These are phyloP conservation scores for Atta colombica DNA, from an alignment of 1,140 invertebrate species.

Conservation along the genomic window DNA sequence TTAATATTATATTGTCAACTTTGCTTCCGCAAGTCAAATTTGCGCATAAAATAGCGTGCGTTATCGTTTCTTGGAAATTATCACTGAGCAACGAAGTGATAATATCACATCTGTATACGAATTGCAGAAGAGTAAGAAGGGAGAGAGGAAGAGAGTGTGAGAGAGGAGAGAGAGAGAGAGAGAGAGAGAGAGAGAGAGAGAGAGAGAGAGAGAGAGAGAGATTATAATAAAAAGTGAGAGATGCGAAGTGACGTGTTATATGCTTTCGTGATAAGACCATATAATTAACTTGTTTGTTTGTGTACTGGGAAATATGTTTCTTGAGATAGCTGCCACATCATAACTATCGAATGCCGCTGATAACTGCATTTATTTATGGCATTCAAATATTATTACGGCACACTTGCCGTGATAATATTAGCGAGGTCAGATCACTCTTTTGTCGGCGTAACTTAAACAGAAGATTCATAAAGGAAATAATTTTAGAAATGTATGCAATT, in stretches of 20 bases:
- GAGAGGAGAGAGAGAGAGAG: too few species aligned
- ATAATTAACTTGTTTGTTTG: constrained; percentile 7
- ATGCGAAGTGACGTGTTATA: not conserved
- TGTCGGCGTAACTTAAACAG: not conserved
- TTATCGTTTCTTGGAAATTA: constrained; percentile 25
- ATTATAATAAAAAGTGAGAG: constrained; percentile 8
- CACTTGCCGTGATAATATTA: not conserved
- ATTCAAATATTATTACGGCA: constrained; percentile 18
- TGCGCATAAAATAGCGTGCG: not conserved
- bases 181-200: not conserved
- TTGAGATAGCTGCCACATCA: not conserved
- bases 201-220: too few species aligned
- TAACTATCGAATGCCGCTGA: not conserved
- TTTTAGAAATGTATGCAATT: constrained; percentile 10
- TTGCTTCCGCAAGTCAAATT: constrained; percentile 5
- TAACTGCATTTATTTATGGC: constrained; percentile 12
- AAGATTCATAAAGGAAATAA: not conserved
- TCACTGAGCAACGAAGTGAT: not conserved
- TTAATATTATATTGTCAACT: constrained; percentile 15
- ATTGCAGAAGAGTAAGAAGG: not conserved
- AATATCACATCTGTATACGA: constrained; percentile 16
- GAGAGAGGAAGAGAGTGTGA: too few species aligned
- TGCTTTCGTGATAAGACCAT: constrained; percentile 7
- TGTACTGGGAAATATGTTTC: not conserved
- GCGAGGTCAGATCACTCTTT: not conserved